These are phyloP conservation scores for Sogatella furcifera DNA, from an alignment of 1,140 invertebrate species.

Conservation along the genomic window DNA sequence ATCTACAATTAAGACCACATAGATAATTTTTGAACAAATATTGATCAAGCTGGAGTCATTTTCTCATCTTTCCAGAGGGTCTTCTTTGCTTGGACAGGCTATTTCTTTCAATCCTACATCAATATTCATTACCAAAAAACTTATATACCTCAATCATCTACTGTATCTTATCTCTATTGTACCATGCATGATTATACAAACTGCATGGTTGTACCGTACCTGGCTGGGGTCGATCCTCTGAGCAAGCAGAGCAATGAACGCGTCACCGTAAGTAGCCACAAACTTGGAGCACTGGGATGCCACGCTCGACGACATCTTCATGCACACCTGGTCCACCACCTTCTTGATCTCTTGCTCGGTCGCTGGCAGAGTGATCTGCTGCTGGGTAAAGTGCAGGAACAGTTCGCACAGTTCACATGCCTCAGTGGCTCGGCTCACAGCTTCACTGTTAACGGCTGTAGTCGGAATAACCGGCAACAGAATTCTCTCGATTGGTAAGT, in stretches of 20 bases:
- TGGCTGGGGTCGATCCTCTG: conserved; percentile 68
- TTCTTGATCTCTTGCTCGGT: conserved; percentile 54
- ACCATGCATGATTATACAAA: no score
- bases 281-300: conserved; percentile 57
- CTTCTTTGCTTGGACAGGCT: no score
- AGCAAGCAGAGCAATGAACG: conserved; percentile 62
- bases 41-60: no score
- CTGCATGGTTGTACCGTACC: conserved; percentile 39
- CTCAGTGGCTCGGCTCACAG: conserved; percentile 37
- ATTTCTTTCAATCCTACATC: no score
- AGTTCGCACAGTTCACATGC: conserved; percentile 72
- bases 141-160: no score
- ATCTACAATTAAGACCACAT: no score
- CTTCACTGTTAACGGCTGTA: conserved; percentile 50
- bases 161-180: no score
- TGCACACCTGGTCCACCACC: conserved; percentile 53
- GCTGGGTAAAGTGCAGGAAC: conserved; percentile 64
- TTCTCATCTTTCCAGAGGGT: no score
- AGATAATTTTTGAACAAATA: no score
- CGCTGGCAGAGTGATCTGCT: conserved; percentile 48
- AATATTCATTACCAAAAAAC: no score
- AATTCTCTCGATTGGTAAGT: neutral
- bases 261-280: conserved; percentile 61
- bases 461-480: neutral
- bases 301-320: conserved; percentile 50